Percentiles rank a stretch among this genome's conserved stretches.
phyloP scores from a whole-genome alignment of 2,113 vertebrate genomes.

The Xenus cinereus region DNA sequence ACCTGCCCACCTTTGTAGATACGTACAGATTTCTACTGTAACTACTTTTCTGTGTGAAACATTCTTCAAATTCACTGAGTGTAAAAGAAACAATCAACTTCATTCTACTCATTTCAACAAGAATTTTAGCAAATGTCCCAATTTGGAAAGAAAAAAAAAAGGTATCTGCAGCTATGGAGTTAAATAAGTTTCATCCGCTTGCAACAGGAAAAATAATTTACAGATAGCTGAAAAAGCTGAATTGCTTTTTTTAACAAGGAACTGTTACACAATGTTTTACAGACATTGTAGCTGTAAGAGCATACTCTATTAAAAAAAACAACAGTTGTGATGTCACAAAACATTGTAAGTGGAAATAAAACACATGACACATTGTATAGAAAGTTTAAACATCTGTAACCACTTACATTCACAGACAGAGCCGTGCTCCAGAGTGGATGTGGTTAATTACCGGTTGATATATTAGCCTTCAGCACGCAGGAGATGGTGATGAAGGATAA shows the following conservation, averaged over 20 bases:
- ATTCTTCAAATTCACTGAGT: neutral
- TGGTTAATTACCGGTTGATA: neutral
- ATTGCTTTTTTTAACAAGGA: neutral
- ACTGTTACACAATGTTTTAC: neutral
- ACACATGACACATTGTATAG: neutral
- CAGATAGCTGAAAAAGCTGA: neutral
- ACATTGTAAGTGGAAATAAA: constrained; percentile 1
- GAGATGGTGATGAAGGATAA: neutral
- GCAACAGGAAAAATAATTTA: neutral
- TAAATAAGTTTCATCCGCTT: neutral
- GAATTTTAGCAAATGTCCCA: neutral
- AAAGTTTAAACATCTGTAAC: constrained; percentile 27
- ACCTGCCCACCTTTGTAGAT: neutral
- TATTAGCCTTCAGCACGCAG: neutral
- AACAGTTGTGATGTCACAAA: neutral
- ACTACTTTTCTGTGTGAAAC: neutral
- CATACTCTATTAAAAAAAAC: neutral
- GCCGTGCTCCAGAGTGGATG: neutral
- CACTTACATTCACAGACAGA: neutral
- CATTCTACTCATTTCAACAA: neutral
- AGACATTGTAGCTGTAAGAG: neutral
- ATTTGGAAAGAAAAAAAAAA: neutral
- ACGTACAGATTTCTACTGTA: neutral
- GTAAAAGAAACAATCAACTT: neutral
- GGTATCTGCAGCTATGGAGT: neutral